A percentile compares a stretch with the other conserved stretches of the same genome.
Conservation (phyloP, 2,113 vertebrate genomes). For the Callaeas wilsoni region DNA sequence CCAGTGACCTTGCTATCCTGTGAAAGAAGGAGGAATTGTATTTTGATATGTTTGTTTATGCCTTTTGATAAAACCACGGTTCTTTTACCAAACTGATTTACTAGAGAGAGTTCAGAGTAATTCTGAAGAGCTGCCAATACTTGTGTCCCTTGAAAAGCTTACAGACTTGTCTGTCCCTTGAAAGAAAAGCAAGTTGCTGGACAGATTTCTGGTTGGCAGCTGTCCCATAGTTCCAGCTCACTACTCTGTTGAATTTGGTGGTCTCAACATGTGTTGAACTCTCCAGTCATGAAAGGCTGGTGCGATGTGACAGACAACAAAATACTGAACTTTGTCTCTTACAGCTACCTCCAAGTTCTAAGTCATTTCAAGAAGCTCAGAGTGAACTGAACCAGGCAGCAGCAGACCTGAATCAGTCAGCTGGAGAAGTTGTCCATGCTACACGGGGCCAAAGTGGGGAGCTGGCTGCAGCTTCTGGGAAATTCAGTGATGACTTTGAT, state of each 20-base stretch:
- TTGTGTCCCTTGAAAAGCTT: neutral
- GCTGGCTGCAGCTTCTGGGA: slow-evolving; percentile 92
- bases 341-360: slow-evolving; percentile 90
- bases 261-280: neutral
- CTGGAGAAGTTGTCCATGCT: slow-evolving; percentile 95
- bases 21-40: neutral
- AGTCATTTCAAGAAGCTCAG: slow-evolving; percentile 97
- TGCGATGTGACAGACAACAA: neutral
- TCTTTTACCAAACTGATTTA: neutral
- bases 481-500: slow-evolving; percentile 97
- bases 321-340: neutral
- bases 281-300: neutral
- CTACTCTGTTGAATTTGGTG: neutral
- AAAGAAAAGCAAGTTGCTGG: neutral
- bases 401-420: slow-evolving; percentile 95
- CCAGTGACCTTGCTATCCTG: neutral
- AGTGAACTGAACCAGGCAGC: slow-evolving; percentile 96
- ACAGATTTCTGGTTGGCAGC: neutral
- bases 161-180: neutral
- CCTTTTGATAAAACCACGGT: neutral
- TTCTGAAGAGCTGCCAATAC: neutral
- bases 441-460: slow-evolving; percentile 91
- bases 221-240: neutral
- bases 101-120: neutral
- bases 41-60: neutral